These are phyloP conservation scores for Globodera ellingtonae DNA, from an alignment of 1,140 invertebrate species.

Conservation along the genomic window DNA sequence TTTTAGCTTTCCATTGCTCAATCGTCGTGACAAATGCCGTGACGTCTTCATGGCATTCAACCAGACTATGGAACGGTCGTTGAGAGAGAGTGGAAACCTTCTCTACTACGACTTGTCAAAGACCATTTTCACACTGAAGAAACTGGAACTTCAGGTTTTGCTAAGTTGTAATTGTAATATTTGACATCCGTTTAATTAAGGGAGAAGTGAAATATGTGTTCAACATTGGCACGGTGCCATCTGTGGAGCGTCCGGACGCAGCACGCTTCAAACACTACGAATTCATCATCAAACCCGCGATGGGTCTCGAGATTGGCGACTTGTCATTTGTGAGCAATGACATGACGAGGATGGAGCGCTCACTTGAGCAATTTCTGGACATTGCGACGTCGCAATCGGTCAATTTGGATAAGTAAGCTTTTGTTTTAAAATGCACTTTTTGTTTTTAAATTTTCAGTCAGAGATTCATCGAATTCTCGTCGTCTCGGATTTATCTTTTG, in stretches of 20 bases:
- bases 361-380: conserved; percentile 13
- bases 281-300: background rate
- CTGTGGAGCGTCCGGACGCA: background rate
- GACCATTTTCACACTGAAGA: background rate
- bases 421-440: too few species aligned
- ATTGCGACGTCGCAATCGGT: background rate
- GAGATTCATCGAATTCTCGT: background rate
- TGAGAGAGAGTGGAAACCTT: background rate
- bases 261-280: background rate
- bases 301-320: background rate
- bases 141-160: background rate
- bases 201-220: background rate
- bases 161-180: background rate
- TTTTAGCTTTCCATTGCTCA: background rate
- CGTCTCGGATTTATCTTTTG: conserved; percentile 9
- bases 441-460: background rate
- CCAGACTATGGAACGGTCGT: background rate
- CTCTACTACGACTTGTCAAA: background rate
- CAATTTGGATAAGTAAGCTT: too few species aligned
- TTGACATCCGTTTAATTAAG: background rate
- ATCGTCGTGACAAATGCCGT: background rate
- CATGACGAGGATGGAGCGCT: background rate
- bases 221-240: background rate
- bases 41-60: background rate
- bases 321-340: conserved; percentile 6